Evolutionary conservation across 2,113 vertebrate species (phyloP).

Genomic region (Lamprologus callipterus): DNA sequence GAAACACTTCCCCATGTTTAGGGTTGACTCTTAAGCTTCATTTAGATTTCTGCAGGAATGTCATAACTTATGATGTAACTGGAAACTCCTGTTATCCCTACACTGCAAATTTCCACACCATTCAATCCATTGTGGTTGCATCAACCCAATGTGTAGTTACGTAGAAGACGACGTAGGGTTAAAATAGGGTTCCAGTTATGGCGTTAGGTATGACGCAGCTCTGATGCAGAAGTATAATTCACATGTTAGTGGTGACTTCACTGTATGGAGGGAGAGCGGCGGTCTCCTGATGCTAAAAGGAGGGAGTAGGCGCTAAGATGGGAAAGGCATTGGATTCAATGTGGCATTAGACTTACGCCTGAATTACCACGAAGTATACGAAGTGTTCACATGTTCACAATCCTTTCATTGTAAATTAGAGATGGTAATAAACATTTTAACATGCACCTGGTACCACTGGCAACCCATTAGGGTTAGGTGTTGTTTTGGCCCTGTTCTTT

Average conservation of each 20-base stretch:
- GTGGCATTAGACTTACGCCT: not conserved
- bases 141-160: fast-evolving
- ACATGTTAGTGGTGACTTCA: not conserved
- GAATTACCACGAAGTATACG: not conserved
- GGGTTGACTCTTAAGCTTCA: not conserved
- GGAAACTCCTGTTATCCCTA: not conserved
- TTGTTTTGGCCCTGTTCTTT: not conserved
- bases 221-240: not conserved
- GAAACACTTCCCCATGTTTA: not conserved
- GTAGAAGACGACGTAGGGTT: not conserved
- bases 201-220: not conserved
- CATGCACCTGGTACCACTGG: not conserved
- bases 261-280: not conserved
- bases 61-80: not conserved
- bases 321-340: not conserved
- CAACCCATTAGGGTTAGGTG: fast-evolving
- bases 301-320: not conserved
- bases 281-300: not conserved
- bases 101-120: fast-evolving
- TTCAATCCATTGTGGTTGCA: fast-evolving
- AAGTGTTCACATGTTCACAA: not conserved
- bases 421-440: fast-evolving
- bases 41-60: not conserved
- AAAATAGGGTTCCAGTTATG: not conserved
- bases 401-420: not conserved